Percentiles rank a stretch among this genome's conserved stretches.
phyloP scores from a whole-genome alignment of 1,140 invertebrate genomes.

The Trichogramma pretiosum region DNA sequence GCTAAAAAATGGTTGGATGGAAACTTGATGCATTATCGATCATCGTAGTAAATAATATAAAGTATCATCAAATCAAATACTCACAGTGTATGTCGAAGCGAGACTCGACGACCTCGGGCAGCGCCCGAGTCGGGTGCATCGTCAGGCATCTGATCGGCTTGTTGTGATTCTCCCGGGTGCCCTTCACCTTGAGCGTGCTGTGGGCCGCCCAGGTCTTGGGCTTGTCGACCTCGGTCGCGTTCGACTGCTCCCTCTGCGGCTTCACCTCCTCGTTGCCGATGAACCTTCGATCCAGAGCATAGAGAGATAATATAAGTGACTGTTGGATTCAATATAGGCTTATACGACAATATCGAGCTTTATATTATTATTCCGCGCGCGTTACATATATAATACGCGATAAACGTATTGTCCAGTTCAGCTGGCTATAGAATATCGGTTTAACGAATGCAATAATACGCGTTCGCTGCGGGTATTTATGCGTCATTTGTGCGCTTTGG shows the following conservation, averaged over 20 bases:
- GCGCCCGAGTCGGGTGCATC: conserved; percentile 71
- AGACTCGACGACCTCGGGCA: conserved; percentile 56
- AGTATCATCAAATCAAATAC: conserved; percentile 35
- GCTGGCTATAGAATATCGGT: no score
- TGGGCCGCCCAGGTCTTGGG: conserved; percentile 73
- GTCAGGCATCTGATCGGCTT: conserved; percentile 68
- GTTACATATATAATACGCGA: no score
- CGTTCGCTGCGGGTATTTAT: no score
- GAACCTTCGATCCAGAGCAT: conserved; percentile 37
- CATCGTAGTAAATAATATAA: not conserved
- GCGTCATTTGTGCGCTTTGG: no score
- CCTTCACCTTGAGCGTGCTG: conserved; percentile 69
- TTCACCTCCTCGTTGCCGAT: conserved; percentile 61
- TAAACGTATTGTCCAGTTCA: no score
- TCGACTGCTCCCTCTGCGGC: conserved; percentile 58
- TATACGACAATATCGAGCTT: no score
- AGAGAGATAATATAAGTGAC: no score
- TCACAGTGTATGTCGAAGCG: conserved; percentile 79
- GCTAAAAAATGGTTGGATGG: no score
- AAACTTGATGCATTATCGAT: no score
- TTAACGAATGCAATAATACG: no score
- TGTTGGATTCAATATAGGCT: no score
- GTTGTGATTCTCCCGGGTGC: conserved; percentile 67
- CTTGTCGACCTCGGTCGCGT: conserved; percentile 73
- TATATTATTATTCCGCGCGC: no score